Evolutionary conservation across 1,140 invertebrate genomes (phyloP), one percentile per base, ranked within the genome.

Genomic region (Cryptotermes secundus): DNA sequence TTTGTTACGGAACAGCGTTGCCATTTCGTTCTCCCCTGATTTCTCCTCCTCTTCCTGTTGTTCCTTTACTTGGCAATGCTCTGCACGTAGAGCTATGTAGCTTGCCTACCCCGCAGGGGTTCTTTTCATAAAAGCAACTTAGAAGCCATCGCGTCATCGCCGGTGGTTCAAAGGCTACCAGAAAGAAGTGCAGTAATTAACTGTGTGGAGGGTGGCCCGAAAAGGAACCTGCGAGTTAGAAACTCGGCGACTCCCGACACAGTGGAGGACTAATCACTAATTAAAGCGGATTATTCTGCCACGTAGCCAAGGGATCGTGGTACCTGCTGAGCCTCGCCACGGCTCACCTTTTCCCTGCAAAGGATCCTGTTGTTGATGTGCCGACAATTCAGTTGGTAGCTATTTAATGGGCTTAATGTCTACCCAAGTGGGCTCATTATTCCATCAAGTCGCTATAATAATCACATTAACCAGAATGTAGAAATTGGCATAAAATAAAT

Each of bases 121-220:
- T 72, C 59, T 72, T 72, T 72, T 72, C 59, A 72, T 72, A 72
- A 72, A 31, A 72, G 59, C 59, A 72, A 72, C 26, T 72, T 72
- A n/a, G 59, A 49, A 72, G 59, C 59, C 31, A 72, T 72, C 59
- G 59, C 59, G 10, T 31, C 59, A 31, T 72, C 59, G 59, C 59
- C 26, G 59, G 59, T 31, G 59, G 59, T 72, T 72, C 59, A 72
- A 72, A 72, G 59, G n/a, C 59, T 72, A n/a, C 26, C 59, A 31
- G 59, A 72, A 72, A 72, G 59, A 72, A 72, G n/a, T 72, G 59
- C 59, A 31, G 59, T 72, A 72, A 72, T 72, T n/a, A 72, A 72
- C 59, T 72, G 59, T 31, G 59, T 9, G 26, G 59, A 72, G 59
- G 59, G 59, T 72, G 59, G 59, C 26, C n/a, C 31, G 59, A 72